Base-by-base conservation (phyloP, 2,113 vertebrate genomes). In the Sigmodon hispidus region DNA sequence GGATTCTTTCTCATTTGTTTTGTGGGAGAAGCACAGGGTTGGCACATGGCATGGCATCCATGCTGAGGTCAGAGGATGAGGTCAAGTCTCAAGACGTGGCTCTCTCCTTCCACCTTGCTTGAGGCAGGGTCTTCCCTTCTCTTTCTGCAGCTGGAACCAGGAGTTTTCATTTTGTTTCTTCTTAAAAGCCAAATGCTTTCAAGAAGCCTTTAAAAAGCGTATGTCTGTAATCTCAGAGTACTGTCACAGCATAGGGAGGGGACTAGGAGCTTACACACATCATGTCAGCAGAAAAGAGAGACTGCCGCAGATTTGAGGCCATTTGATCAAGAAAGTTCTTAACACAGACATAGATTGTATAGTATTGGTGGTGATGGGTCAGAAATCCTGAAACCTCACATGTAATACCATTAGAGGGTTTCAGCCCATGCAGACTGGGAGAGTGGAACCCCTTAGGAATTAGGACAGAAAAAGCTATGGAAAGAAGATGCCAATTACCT, bases 291-390 rank as follows among this genome's bases (percentile, higher is more conserved):
- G 59, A 16, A 48, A 6, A 4, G 10, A 45, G 81, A 85, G 55
- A 59, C 76, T 9, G 52, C n/a, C 52, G 65, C 69, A n/a, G 52
- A 67, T 65, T 69, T 83, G 76, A 93, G 81, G 73, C 52, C 19
- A 0, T 31, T 48, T 50, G 34, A 72, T 65, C 55, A 72, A 48
- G 77, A 96, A 40, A 87, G 59, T 70, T 8, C 79, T 59, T 90
- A 87, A 72, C 73, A 40, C 77, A 61, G 59, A 93, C 80, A 16
- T 29, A 61, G 91, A 76, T 80, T 85, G 52, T 19, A 87, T 72
- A 50, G 36, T 8, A 4, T 6, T 26, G n/a, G 43, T 26, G 48
- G 63, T 3, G 40, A 24, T 36, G 10, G 69, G 36, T 52, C 63
- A 87, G 59, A 69, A 75, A 65, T 50, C 70, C 31, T 6, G 12